phyloP scores from a whole-genome alignment of 1,140 invertebrate species.

The Bombus cullumanus region DNA sequence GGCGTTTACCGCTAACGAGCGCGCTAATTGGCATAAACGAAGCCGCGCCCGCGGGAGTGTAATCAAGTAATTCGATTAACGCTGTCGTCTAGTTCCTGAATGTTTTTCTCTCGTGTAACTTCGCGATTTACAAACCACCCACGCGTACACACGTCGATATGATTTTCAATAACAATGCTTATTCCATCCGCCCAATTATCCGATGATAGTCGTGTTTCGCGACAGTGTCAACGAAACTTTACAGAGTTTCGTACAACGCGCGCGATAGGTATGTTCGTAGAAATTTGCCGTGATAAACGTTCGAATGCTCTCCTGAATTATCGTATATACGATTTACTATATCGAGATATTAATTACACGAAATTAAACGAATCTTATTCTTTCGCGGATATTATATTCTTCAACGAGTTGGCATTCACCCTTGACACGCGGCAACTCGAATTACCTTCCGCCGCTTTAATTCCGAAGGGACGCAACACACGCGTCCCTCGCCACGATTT shows the following conservation, averaged over 20 bases:
- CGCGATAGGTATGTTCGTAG: no score
- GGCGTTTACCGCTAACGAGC: conserved; percentile 72
- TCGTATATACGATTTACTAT: no score
- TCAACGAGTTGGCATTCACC: neutral
- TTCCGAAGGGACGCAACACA: neutral
- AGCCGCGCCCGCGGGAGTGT: conserved; percentile 55
- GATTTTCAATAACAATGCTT: neutral
- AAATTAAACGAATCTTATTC: neutral
- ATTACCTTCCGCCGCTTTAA: conserved; percentile 13
- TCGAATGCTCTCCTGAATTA: no score
- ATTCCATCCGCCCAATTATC: neutral
- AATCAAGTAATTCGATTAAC: conserved; percentile 56
- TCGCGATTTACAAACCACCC: neutral
- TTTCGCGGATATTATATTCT: neutral
- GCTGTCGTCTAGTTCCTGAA: conserved; percentile 41
- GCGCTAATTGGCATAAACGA: conserved; percentile 72
- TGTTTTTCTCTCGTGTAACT: conserved; percentile 17
- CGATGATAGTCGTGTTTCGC: neutral
- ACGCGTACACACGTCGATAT: neutral
- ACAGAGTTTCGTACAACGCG: no score
- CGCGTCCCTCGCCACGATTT: neutral
- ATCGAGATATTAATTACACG: no score
- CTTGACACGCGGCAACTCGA: neutral
- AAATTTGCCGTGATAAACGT: no score
- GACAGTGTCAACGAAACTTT: no score